phyloP scores from a whole-genome alignment of 2,797 vertebrate genomes.

The Podarcis lilfordi region DNA sequence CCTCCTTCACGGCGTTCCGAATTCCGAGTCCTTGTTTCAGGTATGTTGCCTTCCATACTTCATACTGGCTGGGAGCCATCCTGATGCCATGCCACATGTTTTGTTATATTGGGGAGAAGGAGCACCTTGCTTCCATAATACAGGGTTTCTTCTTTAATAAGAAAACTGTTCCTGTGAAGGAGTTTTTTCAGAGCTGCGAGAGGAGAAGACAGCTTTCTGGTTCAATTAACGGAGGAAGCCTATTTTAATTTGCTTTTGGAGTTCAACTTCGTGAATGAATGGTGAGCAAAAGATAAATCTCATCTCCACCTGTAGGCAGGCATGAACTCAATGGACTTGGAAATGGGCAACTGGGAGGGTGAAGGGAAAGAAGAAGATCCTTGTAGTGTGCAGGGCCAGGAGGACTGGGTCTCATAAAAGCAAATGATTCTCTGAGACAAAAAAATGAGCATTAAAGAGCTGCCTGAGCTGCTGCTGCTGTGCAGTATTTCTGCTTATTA shows the following conservation, averaged over 20 bases:
- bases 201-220: slow-evolving; percentile 6
- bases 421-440: not conserved
- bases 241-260: slow-evolving; percentile 36
- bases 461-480: not conserved
- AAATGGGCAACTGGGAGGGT: slow-evolving; percentile 15
- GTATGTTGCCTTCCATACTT: slow-evolving; percentile 73
- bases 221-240: slow-evolving; percentile 21
- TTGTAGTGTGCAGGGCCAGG: not conserved
- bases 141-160: slow-evolving; percentile 30
- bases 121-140: not conserved
- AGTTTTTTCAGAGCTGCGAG: slow-evolving; percentile 38
- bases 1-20: slow-evolving; percentile 92
- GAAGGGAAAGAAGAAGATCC: slow-evolving; percentile 6
- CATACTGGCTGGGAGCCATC: slow-evolving; percentile 16
- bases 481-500: not conserved
- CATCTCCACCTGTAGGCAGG: slow-evolving; percentile 38
- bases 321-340: slow-evolving; percentile 38
- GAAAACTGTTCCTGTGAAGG: slow-evolving; percentile 32
- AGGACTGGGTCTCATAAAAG: not conserved
- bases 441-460: not conserved
- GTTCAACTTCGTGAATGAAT: slow-evolving; percentile 29
- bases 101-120: slow-evolving; percentile 31
- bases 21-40: slow-evolving; percentile 92
- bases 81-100: slow-evolving; percentile 17
- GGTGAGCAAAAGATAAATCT: slow-evolving; percentile 41